Percentiles rank a stretch among this genome's conserved stretches.
phyloP scores from a whole-genome alignment of 2,113 vertebrate species.

The Amazona guildingii region DNA sequence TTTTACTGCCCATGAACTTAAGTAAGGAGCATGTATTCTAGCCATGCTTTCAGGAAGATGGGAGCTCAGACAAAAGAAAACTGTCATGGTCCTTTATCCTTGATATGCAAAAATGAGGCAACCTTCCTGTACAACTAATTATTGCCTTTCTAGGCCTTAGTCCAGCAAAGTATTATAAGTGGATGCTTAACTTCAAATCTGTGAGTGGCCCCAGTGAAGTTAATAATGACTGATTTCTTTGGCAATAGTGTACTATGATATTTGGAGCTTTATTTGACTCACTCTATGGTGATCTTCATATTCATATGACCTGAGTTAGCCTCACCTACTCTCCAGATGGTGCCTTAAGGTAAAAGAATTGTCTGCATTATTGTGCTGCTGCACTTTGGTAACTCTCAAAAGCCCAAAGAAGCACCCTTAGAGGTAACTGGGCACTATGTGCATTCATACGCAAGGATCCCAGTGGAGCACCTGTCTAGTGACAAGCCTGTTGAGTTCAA shows the following conservation, averaged over 20 bases:
- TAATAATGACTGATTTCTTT: not conserved
- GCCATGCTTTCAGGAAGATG: not conserved
- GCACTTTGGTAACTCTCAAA: not conserved
- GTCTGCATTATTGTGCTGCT: not conserved
- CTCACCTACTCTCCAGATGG: not conserved
- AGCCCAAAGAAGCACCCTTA: not conserved
- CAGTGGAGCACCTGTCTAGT: not conserved
- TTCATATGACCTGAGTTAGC: not conserved
- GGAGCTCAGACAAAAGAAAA: not conserved
- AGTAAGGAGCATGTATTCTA: not conserved
- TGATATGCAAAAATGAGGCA: not conserved
- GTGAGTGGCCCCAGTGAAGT: not conserved
- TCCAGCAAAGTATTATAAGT: not conserved
- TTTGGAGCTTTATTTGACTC: not conserved
- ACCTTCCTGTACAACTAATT: not conserved
- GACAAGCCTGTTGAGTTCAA: not conserved
- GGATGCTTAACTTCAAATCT: not conserved
- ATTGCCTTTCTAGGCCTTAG: not conserved
- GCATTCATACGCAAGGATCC: accelerated
- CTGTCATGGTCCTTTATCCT: not conserved
- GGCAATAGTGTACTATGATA: not conserved
- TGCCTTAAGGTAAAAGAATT: not conserved
- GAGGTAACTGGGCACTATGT: accelerated
- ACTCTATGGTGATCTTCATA: not conserved
- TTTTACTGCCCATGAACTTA: not conserved